Evolutionary conservation across 2,113 vertebrate species (phyloP).

Genomic region (Nerophis ophidion): DNA sequence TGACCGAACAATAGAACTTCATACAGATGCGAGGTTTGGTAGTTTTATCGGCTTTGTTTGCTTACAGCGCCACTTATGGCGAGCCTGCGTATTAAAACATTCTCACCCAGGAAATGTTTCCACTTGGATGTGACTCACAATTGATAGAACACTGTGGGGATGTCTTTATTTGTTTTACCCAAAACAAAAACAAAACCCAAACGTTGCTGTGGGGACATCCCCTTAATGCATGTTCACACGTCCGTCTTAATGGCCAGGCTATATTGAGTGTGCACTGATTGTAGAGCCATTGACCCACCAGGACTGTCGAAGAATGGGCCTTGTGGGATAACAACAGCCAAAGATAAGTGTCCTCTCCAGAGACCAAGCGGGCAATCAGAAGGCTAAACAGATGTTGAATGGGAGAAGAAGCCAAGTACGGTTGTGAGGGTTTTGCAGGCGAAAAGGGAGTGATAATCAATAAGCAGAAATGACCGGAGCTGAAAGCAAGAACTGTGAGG

Average conservation of each 20-base stretch:
- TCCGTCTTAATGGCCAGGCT: conserved; percentile 55
- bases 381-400: conserved; percentile 10
- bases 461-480: conserved; percentile 20
- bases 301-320: conserved; percentile 42
- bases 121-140: too few species aligned
- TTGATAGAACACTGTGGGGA: too few species aligned
- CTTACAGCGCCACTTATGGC: too few species aligned
- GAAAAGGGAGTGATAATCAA: conserved; percentile 19
- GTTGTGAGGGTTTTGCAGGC: not conserved
- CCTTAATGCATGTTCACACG: conserved; percentile 17
- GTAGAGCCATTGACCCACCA: conserved; percentile 50
- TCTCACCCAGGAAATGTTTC: too few species aligned
- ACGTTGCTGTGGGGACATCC: too few species aligned
- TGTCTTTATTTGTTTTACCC: too few species aligned
- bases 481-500: not conserved
- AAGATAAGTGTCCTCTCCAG: conserved; percentile 41
- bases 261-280: conserved; percentile 62
- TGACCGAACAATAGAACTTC: too few species aligned
- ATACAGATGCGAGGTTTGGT: too few species aligned
- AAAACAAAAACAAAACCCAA: too few species aligned
- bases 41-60: too few species aligned
- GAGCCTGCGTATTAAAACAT: too few species aligned
- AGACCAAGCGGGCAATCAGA: conserved; percentile 18
- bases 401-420: conserved; percentile 1
- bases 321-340: conserved; percentile 46